phyloP scores from a whole-genome alignment of 2,797 vertebrate genomes.

The Pangasius krempfi region DNA sequence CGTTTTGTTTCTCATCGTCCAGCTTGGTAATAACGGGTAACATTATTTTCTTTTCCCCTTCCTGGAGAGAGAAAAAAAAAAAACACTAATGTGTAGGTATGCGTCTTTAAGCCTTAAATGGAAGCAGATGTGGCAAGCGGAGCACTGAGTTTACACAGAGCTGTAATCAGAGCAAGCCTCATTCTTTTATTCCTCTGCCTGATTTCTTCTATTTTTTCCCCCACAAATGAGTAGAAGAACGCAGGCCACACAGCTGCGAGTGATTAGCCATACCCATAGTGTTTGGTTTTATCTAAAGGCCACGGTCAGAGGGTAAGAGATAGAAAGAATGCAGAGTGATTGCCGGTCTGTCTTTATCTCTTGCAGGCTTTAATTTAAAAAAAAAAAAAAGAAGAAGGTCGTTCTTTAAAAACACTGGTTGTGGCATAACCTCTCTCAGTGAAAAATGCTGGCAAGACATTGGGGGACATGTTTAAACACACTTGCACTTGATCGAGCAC shows the following conservation, averaged over 20 bases:
- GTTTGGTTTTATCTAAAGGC: constrained; percentile 43
- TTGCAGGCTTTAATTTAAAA: background rate
- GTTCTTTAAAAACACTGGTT: background rate
- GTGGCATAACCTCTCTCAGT: constrained; percentile 16
- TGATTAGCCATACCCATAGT: constrained; percentile 47
- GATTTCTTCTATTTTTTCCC: constrained; percentile 61
- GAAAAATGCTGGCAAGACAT: constrained; percentile 31
- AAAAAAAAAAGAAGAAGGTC: background rate
- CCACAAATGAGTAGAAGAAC: constrained; percentile 62
- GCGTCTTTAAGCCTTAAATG: constrained; percentile 77
- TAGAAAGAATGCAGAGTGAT: background rate
- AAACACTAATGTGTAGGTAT: constrained; percentile 73
- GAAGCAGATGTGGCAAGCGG: constrained; percentile 76
- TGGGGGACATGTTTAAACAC: constrained; percentile 38
- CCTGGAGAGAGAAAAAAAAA: constrained; percentile 46
- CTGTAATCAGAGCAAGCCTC: constrained; percentile 73
- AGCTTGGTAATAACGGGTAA: constrained; percentile 68
- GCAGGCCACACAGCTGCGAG: constrained; percentile 60
- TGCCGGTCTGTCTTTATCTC: background rate
- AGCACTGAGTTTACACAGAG: constrained; percentile 73
- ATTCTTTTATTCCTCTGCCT: constrained; percentile 64
- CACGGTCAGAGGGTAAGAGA: constrained; percentile 9
- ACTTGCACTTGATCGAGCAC: constrained; percentile 3
- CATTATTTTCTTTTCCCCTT: constrained; percentile 62
- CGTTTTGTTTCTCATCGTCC: constrained; percentile 47